Evolutionary conservation across 2,113 vertebrate species (phyloP), one percentile per base, ranked within the genome.

Genomic region (Cyphomyrus discorhynchus): DNA sequence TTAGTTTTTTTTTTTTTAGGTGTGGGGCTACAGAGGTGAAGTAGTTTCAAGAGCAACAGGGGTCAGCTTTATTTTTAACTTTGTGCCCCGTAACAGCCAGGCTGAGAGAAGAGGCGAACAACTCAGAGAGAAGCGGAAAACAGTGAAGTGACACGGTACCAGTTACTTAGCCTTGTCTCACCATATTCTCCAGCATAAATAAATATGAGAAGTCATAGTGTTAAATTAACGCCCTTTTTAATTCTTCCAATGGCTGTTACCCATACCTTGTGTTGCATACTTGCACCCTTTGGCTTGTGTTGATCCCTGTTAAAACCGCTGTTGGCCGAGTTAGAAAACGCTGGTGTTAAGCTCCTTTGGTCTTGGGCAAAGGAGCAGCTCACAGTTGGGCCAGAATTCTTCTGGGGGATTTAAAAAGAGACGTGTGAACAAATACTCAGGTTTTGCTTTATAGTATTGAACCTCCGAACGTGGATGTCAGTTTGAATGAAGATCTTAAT

Each of bases 201-300:
- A 66, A 5, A 49, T 53, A 88, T 89, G 87, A 92, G 90, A 89
- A 89, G 49, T 35, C 80, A 89, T 74, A 35, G 89, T 88, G 80
- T 88, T 86, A 86, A 90, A 49, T 88, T 2, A 66, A 27, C 39
- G 42, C 17, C n/a, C 2, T 9, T 58, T 46, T 2, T 50, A 46
- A 10, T 50, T 9, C 19, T 58, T 35, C 47, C 31, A 0, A 4
- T 10, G 49, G 11, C 52, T 42, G 11, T n/a, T 5, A 42, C 11
- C 47, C 88, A 90, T 93, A 97, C 97, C 96, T 97, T 97, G 85
- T 95, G 93, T 27, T 95, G 95, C 66, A 96, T 90, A 24, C 90
- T 90, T 74, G 94, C 93, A 92, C 92, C 96, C 90, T 96, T 93
- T 58, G 94, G 88, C 90, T 96, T 96, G 58, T 94, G 13, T 24